Evolutionary conservation across 2,113 vertebrate genomes (phyloP).

Genomic region (Osmerus mordax): DNA sequence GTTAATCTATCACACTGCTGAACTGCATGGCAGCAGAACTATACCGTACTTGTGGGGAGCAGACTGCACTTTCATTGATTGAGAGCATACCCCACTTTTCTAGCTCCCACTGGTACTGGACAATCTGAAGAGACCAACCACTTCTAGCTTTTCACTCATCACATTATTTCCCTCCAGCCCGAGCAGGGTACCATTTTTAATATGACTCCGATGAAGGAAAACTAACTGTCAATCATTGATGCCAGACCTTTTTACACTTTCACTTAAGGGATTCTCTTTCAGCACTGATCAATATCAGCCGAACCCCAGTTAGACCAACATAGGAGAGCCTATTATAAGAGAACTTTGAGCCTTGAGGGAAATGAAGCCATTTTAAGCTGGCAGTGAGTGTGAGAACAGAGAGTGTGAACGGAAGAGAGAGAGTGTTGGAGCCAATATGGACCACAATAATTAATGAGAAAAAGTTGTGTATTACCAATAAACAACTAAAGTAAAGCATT

Average conservation of each 20-base stretch:
- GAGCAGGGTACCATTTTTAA: conserved; percentile 46
- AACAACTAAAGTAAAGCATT: no score
- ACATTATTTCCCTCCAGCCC: conserved; percentile 48
- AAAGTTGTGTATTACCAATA: no score
- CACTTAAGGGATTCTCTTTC: conserved; percentile 65
- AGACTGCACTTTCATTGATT: conserved; percentile 33
- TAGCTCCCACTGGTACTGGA: conserved; percentile 34
- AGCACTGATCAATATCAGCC: conserved; percentile 64
- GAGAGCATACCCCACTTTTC: conserved; percentile 34
- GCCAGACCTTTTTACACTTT: conserved; percentile 54
- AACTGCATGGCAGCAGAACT: not conserved
- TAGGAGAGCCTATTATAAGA: conserved; percentile 31
- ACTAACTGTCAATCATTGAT: conserved; percentile 66
- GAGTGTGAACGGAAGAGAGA: not conserved
- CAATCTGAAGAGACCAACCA: conserved; percentile 39
- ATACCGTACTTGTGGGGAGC: not conserved
- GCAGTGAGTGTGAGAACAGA: conserved; percentile 9
- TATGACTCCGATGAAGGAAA: conserved; percentile 62
- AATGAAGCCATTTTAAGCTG: conserved; percentile 30
- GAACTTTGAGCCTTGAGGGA: conserved; percentile 33
- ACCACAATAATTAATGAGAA: no score
- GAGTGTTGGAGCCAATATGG: not conserved
- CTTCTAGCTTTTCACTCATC: conserved; percentile 33
- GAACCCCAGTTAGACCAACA: conserved; percentile 46
- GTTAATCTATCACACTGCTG: not conserved